phyloP scores from a whole-genome alignment of 2,113 vertebrate species.

The Nannobrachium achirus region DNA sequence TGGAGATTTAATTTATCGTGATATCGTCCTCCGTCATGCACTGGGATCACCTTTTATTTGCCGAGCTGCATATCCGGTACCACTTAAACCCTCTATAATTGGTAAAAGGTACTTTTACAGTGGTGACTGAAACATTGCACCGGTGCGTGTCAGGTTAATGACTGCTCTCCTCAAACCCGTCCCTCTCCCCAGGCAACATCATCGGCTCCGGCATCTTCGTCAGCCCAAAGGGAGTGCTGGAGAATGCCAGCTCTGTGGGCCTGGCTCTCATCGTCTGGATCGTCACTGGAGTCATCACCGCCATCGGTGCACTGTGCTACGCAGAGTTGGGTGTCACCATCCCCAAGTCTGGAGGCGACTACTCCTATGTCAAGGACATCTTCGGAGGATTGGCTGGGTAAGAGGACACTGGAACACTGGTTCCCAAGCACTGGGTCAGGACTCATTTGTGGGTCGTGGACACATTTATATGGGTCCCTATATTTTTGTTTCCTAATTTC shows the following conservation, averaged over 20 bases:
- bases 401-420: slow-evolving; percentile 42
- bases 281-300: slow-evolving; percentile 89
- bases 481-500: no score
- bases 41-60: no score
- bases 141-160: not conserved
- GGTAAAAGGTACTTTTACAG: no score
- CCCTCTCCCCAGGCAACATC: slow-evolving; percentile 84
- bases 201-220: slow-evolving; percentile 95
- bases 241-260: slow-evolving; percentile 90
- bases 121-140: not conserved
- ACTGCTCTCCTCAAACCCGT: not conserved
- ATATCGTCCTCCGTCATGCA: no score
- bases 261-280: slow-evolving; percentile 90
- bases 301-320: slow-evolving; percentile 90
- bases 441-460: no score
- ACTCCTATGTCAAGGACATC: slow-evolving; percentile 94
- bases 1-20: no score
- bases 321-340: slow-evolving; percentile 94
- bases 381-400: slow-evolving; percentile 92
- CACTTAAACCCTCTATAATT: no score
- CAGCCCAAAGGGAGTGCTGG: slow-evolving; percentile 91
- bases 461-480: no score
- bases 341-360: slow-evolving; percentile 93
- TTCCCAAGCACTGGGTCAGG: no score
- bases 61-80: no score